Conservation (phyloP, 2,113 vertebrate genomes). For the Sebastes fasciatus region DNA sequence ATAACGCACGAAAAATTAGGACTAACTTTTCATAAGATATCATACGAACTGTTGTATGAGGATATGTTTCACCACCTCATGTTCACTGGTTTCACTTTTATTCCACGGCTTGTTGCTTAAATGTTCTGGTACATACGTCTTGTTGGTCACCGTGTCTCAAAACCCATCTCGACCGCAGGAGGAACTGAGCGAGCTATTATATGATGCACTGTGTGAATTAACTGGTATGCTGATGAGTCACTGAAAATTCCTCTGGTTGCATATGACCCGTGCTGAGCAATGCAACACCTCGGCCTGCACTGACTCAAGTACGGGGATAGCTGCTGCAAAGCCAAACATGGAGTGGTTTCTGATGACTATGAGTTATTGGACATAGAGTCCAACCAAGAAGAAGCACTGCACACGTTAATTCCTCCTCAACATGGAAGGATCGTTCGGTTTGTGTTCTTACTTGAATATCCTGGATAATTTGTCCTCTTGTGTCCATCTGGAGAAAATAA, state of each 20-base stretch:
- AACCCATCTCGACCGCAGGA: constrained; percentile 35
- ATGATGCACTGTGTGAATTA: constrained; percentile 55
- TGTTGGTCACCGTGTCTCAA: constrained; percentile 28
- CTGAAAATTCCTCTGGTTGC: constrained; percentile 60
- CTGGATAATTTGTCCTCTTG: constrained; percentile 39
- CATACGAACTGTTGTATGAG: too few species aligned
- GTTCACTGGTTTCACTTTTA: constrained; percentile 7
- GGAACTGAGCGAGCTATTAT: constrained; percentile 42
- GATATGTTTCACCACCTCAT: not conserved
- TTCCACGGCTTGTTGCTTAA: constrained; percentile 6
- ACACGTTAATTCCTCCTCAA: constrained; percentile 24
- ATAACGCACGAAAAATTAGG: too few species aligned
- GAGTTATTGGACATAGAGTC: constrained; percentile 39
- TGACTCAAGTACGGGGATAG: constrained; percentile 66
- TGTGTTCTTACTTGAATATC: constrained; percentile 41
- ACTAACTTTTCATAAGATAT: too few species aligned
- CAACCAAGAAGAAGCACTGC: constrained; percentile 15
- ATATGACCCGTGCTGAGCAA: constrained; percentile 71
- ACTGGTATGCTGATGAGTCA: constrained; percentile 62
- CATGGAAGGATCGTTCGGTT: constrained; percentile 43
- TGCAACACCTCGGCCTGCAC: constrained; percentile 66
- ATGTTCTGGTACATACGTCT: constrained; percentile 18
- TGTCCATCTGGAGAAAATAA: constrained; percentile 62
- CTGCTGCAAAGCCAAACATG: constrained; percentile 70
- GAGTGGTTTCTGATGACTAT: constrained; percentile 48